These are phyloP conservation scores for Venustoraphidia nigricollis DNA, from an alignment of 2,888 invertebrate species.

Conservation along the genomic window DNA sequence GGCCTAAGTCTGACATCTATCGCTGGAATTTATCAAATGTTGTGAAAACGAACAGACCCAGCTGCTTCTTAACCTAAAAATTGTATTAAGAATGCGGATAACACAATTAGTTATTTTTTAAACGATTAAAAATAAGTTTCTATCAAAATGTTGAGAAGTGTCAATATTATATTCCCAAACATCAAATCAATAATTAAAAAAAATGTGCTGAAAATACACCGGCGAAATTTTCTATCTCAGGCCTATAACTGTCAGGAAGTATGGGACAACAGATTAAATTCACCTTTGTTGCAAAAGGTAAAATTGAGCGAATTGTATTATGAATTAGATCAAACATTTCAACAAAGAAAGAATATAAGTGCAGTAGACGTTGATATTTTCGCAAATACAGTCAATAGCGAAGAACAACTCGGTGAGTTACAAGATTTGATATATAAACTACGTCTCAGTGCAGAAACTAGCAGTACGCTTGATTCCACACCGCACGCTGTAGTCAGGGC, in stretches of 20 bases:
- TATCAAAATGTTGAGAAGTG: too few species aligned
- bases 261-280: conserved; percentile 49
- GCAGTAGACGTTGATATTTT: conserved; percentile 75
- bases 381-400: conserved; percentile 46
- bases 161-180: too few species aligned
- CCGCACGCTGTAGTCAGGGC: conserved; percentile 62
- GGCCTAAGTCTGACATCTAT: too few species aligned
- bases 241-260: conserved; percentile 54
- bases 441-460: conserved; percentile 53
- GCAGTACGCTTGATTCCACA: conserved; percentile 61
- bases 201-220: too few species aligned
- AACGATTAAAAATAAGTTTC: too few species aligned
- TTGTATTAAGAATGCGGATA: too few species aligned
- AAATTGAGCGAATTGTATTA: conserved; percentile 52
- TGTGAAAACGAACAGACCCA: too few species aligned
- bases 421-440: conserved; percentile 56
- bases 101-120: too few species aligned
- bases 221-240: conserved; percentile 46
- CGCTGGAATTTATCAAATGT: too few species aligned
- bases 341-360: conserved; percentile 43
- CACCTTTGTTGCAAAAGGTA: conserved; percentile 41
- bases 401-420: conserved; percentile 49
- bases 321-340: conserved; percentile 50
- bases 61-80: too few species aligned
- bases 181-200: too few species aligned